These are phyloP conservation scores for Clarias fuscus DNA, from an alignment of 2,797 vertebrate species.

Conservation along the genomic window DNA sequence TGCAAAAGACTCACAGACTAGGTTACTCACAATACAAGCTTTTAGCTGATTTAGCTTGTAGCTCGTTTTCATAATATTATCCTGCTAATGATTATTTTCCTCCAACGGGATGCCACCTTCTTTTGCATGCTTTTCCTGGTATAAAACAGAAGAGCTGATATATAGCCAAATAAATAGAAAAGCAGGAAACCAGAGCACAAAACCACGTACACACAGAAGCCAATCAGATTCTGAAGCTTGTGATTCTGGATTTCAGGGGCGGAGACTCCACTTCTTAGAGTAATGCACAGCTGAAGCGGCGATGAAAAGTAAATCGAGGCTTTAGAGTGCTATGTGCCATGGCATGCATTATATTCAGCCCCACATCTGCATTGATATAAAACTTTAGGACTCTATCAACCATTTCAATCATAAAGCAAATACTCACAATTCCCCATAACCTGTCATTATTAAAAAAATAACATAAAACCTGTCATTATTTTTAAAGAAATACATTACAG, in stretches of 20 bases:
- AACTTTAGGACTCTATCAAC: constrained; percentile 63
- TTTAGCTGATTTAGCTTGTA: background rate
- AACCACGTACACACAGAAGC: background rate
- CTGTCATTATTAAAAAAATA: background rate
- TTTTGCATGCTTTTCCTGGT: too few relatives aligned
- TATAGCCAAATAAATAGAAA: too few relatives aligned
- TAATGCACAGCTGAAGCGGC: background rate
- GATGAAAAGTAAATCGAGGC: background rate
- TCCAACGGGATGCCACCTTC: background rate
- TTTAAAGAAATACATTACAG: background rate
- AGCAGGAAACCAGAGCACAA: background rate
- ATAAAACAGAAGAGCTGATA: too few relatives aligned
- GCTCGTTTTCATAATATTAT: background rate
- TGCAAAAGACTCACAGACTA: too few relatives aligned
- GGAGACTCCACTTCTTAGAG: background rate
- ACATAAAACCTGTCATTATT: background rate
- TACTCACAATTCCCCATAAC: background rate
- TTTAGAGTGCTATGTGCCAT: constrained; percentile 60
- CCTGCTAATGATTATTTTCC: background rate
- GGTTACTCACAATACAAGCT: too few relatives aligned
- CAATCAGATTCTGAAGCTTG: background rate
- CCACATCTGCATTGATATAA: constrained; percentile 80
- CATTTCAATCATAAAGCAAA: background rate
- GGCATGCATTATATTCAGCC: constrained; percentile 47
- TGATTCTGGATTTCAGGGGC: background rate